Conservation (phyloP, 2,797 vertebrate genomes). For the Coreius guichenoti region DNA sequence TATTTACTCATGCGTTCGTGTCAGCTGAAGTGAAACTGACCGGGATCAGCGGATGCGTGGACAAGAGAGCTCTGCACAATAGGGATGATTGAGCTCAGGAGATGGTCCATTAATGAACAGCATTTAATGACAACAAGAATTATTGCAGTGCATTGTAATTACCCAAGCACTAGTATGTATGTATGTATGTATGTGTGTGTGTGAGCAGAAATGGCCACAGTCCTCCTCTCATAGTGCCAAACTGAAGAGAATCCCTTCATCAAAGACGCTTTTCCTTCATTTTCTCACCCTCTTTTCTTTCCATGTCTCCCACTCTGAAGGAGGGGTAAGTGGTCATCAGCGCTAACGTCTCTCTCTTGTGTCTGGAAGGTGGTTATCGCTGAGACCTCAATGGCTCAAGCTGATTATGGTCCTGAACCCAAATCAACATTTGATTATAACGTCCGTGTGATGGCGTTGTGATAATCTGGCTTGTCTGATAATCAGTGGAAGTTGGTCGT, state of each 20-base stretch:
- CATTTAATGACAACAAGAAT: slow-evolving; percentile 53
- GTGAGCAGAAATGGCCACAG: not conserved
- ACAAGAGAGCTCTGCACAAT: slow-evolving; percentile 73
- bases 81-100: slow-evolving; percentile 78
- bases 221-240: slow-evolving; percentile 58
- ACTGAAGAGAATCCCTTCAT: slow-evolving; percentile 70
- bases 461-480: slow-evolving; percentile 67
- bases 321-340: slow-evolving; percentile 82
- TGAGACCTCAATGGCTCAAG: slow-evolving; percentile 68
- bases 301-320: slow-evolving; percentile 69
- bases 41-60: not conserved
- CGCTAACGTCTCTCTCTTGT: slow-evolving; percentile 73
- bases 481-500: slow-evolving; percentile 79
- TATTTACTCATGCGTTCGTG: not conserved
- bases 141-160: slow-evolving; percentile 53
- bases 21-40: slow-evolving; percentile 31
- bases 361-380: slow-evolving; percentile 40
- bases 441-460: slow-evolving; percentile 55
- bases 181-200: not conserved
- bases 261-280: slow-evolving; percentile 67
- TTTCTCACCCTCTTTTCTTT: slow-evolving; percentile 24
- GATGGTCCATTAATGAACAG: slow-evolving; percentile 29
- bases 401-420: slow-evolving; percentile 80
- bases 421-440: slow-evolving; percentile 86
- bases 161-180: not conserved